Evolutionary conservation across 1,140 invertebrate species (phyloP).

Genomic region (Drosophila erecta): DNA sequence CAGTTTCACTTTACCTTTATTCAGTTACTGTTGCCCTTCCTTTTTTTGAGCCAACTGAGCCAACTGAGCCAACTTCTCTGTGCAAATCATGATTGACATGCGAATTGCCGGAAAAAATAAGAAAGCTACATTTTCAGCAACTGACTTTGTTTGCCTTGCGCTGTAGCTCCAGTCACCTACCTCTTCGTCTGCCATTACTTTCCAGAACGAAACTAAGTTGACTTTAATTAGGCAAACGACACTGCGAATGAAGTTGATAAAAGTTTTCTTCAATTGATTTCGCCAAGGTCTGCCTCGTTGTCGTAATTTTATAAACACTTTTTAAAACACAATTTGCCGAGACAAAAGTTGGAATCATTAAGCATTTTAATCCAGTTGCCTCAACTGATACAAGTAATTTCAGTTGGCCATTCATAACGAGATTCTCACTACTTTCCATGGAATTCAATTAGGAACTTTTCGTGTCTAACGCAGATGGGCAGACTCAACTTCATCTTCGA

Average conservation of each 20-base stretch:
- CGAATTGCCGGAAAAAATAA: slow-evolving; percentile 43
- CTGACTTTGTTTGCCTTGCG: slow-evolving; percentile 57
- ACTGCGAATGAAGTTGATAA: slow-evolving; percentile 5
- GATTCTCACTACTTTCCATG: slow-evolving; percentile 59
- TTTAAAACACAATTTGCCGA: slow-evolving; percentile 48
- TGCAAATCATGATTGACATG: slow-evolving; percentile 77
- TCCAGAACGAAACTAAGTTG: slow-evolving; percentile 32
- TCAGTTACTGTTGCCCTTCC: slow-evolving; percentile 4
- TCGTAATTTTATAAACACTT: slow-evolving; percentile 47
- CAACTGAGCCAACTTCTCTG: slow-evolving; percentile 23
- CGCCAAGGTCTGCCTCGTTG: not conserved
- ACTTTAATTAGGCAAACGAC: slow-evolving; percentile 49
- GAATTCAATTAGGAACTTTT: slow-evolving; percentile 80
- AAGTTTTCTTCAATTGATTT: slow-evolving; percentile 43
- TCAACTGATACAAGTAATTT: slow-evolving; percentile 54
- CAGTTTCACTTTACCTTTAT: slow-evolving; percentile 48
- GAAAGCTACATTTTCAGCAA: slow-evolving; percentile 5
- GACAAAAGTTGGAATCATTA: slow-evolving; percentile 34
- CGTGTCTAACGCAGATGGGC: slow-evolving; percentile 34
- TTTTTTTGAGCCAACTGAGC: not conserved
- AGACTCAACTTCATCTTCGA: slow-evolving; percentile 8
- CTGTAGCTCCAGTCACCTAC: slow-evolving; percentile 6
- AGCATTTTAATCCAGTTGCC: slow-evolving; percentile 44
- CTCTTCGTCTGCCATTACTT: slow-evolving; percentile 5
- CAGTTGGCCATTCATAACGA: slow-evolving; percentile 68